Evolutionary conservation across 2,797 vertebrate species (phyloP), one percentile per base, ranked within the genome.

Genomic region (Macropus fuliginosus): DNA sequence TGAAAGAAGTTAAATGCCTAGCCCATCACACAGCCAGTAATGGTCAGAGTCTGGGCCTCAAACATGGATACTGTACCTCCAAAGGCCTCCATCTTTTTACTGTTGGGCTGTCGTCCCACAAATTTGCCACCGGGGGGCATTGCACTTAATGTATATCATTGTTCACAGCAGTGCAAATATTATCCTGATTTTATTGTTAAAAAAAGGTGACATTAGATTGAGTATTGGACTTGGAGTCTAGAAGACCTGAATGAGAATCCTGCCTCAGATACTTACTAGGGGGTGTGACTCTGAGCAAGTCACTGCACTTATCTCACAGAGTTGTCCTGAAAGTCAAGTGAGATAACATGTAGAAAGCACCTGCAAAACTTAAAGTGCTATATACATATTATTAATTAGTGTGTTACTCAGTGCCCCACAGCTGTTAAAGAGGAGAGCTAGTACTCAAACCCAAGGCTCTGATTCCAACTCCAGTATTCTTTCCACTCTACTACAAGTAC

Each of bases 371-470:
- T 46, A 87, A 87, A 87, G 62, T 74, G 14, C 62, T 66, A 66
- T 6, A 66, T n/a, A n/a, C n/a, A 66, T n/a, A 16, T 66, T 18
- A 5, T 66, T 66, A 66, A 34, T 66, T 6, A 11, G 6, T 74
- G 92, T 54, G 50, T 91, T 92, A 9, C 56, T 87, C 5, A 50
- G 29, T n/a, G 24, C 62, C n/a, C 40, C 6, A 81, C 6, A 81
- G 21, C 52, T 94, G 91, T 9, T 90, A 10, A 55, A 56, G 92
- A 56, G 27, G 92, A 91, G 56, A 95, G 54, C 56, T 93, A 55
- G 0, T 21, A 54, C 11, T 54, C 40, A n/a, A 54, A 56, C 18
- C 18, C 29, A 81, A 54, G 54, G 46, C 59, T 91, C 54, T 91
- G 66, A 91, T 92, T 93, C 55, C 54, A 31, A 4, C 91, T 52